phyloP scores from a whole-genome alignment of 2,113 vertebrate species.

The Eretmodus cyanostictus region DNA sequence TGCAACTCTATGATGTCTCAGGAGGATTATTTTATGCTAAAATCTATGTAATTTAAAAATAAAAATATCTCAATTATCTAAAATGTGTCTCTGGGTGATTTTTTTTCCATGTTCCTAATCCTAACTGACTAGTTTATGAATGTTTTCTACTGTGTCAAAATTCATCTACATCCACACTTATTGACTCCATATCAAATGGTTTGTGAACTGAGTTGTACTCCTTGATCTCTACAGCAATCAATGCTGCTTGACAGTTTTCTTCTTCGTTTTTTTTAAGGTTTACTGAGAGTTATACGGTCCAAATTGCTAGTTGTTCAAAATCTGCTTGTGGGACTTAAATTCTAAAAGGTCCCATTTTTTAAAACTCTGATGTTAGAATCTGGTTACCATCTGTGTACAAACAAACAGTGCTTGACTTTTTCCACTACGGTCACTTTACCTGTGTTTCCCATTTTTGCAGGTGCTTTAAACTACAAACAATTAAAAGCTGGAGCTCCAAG shows the following conservation, averaged over 20 bases:
- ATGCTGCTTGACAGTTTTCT: neutral
- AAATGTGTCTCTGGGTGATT: neutral
- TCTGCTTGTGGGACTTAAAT: neutral
- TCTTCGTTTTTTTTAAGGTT: fast-evolving
- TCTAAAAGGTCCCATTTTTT: neutral
- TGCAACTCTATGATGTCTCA: neutral
- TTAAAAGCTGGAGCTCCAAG: neutral
- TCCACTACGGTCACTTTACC: neutral
- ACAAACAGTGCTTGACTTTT: neutral
- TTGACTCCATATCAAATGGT: neutral
- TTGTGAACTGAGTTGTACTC: neutral
- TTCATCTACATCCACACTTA: neutral
- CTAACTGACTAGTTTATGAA: neutral
- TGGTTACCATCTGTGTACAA: neutral
- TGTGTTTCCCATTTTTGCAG: neutral
- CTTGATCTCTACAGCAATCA: neutral
- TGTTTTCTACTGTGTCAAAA: neutral
- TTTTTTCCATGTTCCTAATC: neutral
- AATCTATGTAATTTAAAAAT: neutral
- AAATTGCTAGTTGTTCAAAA: neutral
- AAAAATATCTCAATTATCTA: neutral
- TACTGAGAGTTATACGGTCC: neutral
- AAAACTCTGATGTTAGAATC: neutral
- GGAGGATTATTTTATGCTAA: neutral
- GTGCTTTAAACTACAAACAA: neutral